phyloP scores from a whole-genome alignment of 2,113 vertebrate species.

The Suricata suricatta region DNA sequence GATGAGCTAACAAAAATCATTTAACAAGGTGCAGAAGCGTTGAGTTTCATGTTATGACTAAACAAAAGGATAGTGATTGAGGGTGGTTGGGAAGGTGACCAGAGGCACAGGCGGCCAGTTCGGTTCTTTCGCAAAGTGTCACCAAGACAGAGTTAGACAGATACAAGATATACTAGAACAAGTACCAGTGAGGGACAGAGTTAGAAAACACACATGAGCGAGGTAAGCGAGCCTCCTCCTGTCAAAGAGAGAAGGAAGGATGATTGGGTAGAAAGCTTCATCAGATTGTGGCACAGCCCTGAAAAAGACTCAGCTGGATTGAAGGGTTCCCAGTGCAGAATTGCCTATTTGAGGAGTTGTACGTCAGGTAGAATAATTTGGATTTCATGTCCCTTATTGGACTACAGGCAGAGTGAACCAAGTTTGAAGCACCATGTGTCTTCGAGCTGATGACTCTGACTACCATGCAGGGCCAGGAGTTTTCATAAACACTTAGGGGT shows the following conservation, averaged over 20 bases:
- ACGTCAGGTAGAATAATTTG: background rate
- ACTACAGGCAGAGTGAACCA: too few relatives aligned
- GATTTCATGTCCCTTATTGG: background rate
- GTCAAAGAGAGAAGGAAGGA: background rate
- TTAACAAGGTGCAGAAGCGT: background rate
- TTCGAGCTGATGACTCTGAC: accelerated
- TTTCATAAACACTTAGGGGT: background rate
- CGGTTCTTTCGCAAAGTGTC: background rate
- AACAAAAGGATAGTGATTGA: background rate
- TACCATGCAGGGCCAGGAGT: background rate
- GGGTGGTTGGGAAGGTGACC: background rate
- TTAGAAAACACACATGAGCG: background rate
- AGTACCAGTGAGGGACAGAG: background rate
- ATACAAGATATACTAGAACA: background rate
- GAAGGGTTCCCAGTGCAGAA: background rate
- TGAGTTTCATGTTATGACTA: background rate
- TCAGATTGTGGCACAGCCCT: too few relatives aligned
- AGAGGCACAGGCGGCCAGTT: accelerated
- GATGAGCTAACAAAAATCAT: background rate
- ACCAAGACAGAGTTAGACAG: background rate
- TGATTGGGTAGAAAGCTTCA: background rate
- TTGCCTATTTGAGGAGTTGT: background rate
- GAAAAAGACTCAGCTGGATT: background rate
- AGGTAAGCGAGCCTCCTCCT: background rate
- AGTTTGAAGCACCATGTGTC: background rate